A percentile compares a stretch with the other conserved stretches of the same genome.
These are phyloP conservation scores for Ophioninae sp. DNA, from an alignment of 2,888 invertebrate species.

Conservation along the genomic window DNA sequence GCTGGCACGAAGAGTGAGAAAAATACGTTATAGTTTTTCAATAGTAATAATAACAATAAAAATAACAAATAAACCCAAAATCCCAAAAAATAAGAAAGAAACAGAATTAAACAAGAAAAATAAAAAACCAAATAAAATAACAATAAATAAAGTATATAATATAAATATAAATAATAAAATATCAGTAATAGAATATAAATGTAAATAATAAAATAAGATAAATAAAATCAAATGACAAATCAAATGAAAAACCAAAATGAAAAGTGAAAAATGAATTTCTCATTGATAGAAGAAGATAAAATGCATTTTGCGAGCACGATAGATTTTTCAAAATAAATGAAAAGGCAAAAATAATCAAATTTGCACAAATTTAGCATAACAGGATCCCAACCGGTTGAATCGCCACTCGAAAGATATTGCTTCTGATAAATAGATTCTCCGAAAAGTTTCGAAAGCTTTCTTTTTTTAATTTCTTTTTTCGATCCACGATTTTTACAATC, in stretches of 20 bases:
- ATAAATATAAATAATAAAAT: no score
- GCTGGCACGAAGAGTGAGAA: not conserved
- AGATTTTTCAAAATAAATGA: not conserved
- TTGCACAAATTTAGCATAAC: not conserved
- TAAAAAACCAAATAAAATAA: no score
- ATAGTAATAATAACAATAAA: not conserved
- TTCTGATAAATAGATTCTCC: not conserved
- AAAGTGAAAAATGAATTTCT: not conserved
- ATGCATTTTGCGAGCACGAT: not conserved
- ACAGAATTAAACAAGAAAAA: no score
- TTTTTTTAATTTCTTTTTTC: no score
- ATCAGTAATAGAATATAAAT: no score
- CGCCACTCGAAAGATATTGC: not conserved
- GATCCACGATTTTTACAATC: no score
- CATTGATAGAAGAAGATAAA: not conserved
- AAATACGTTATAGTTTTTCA: not conserved
- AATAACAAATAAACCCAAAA: not conserved
- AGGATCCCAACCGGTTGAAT: not conserved
- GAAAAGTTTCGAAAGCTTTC: no score
- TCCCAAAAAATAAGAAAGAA: no score
- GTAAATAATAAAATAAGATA: no score
- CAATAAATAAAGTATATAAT: not conserved
- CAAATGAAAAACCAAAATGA: no score
- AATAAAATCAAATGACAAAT: no score
- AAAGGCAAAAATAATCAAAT: not conserved